phyloP scores from a whole-genome alignment of 1,140 invertebrate genomes.

The Drosophila sp. region DNA sequence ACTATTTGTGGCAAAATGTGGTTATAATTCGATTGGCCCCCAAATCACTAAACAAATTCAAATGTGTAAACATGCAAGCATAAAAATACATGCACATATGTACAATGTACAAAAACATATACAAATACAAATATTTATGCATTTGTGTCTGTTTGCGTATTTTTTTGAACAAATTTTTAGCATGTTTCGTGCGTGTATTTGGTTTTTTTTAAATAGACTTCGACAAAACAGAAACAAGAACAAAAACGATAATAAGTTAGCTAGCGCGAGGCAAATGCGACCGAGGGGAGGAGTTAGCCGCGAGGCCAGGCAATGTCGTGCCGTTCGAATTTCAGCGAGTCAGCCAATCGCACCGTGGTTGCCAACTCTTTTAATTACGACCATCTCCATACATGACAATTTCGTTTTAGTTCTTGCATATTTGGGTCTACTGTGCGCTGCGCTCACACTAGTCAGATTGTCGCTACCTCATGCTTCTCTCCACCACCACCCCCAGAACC shows the following conservation, averaged over 20 bases:
- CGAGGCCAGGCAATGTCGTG: constrained; percentile 52
- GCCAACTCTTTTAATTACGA: not conserved
- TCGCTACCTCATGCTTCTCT: constrained; percentile 14
- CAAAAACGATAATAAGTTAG: constrained; percentile 55
- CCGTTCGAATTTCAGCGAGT: constrained; percentile 62
- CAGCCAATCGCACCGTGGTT: constrained; percentile 51
- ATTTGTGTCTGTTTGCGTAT: constrained; percentile 40
- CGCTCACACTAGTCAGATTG: constrained; percentile 16
- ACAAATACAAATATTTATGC: not conserved
- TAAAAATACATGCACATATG: constrained; percentile 12
- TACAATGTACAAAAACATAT: constrained; percentile 9
- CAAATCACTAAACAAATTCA: constrained; percentile 15
- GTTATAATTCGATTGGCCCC: constrained; percentile 47
- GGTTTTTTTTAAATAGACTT: constrained; percentile 68
- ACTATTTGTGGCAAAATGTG: constrained; percentile 37
- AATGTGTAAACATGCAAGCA: constrained; percentile 38
- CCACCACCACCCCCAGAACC: not conserved
- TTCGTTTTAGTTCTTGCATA: not conserved
- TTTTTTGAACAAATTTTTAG: constrained; percentile 69
- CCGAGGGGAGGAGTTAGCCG: constrained; percentile 17
- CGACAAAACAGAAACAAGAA: constrained; percentile 40
- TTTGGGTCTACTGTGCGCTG: constrained; percentile 37
- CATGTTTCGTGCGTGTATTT: constrained; percentile 56
- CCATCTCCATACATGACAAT: not conserved
- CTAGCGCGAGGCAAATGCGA: constrained; percentile 22